Conservation (phyloP, 1,140 invertebrate genomes). For the Leguminivora glycinivorella region DNA sequence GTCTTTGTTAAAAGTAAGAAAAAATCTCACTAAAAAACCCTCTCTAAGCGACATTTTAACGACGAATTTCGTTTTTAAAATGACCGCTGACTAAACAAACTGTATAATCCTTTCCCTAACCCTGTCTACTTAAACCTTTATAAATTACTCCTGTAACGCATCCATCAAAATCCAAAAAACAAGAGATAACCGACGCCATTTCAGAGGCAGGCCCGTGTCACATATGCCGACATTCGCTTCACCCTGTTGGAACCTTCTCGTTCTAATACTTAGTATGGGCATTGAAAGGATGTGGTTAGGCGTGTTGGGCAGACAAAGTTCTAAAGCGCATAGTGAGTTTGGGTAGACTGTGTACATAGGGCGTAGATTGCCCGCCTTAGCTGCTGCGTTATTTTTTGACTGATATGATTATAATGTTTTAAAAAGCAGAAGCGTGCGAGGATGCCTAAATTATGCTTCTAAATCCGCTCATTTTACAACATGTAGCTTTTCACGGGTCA, state of each 20-base stretch:
- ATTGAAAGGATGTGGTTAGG: not conserved
- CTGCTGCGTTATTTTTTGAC: not conserved
- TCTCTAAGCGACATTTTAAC: no score
- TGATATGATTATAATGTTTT: not conserved
- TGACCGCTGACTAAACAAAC: no score
- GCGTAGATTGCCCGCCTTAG: not conserved
- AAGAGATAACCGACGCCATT: conserved; percentile 14
- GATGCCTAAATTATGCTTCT: no score
- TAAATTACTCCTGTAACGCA: conserved; percentile 7
- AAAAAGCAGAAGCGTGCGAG: no score
- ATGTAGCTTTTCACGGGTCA: no score
- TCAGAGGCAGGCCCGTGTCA: conserved; percentile 11
- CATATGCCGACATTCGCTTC: not conserved
- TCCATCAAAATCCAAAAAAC: conserved; percentile 23
- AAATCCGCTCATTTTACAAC: no score
- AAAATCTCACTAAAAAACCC: no score
- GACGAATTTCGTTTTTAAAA: no score
- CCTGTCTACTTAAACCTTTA: not conserved
- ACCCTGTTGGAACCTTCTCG: not conserved
- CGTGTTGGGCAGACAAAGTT: not conserved
- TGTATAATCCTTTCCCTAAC: no score
- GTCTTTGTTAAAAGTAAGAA: no score
- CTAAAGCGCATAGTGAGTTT: conserved; percentile 12
- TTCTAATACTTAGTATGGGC: not conserved
- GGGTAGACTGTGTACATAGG: not conserved